phyloP scores from a whole-genome alignment of 2,888 invertebrate genomes.

The Psylliodes chrysocephalus region DNA sequence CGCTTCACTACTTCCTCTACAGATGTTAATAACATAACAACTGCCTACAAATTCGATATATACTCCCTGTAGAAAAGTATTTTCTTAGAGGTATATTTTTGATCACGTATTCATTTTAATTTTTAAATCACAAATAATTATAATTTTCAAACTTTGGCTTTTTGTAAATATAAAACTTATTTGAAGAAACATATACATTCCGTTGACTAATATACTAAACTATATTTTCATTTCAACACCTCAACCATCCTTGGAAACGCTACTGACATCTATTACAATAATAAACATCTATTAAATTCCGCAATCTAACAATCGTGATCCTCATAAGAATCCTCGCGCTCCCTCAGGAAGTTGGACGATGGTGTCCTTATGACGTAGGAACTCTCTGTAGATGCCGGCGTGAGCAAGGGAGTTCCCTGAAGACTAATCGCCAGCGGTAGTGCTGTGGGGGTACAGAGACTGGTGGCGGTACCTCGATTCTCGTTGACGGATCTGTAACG shows the following conservation, averaged over 20 bases:
- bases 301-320: slow-evolving; percentile 57
- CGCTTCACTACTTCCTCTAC: no score
- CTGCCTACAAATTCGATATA: no score
- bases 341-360: slow-evolving; percentile 58
- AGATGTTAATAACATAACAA: no score
- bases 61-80: no score
- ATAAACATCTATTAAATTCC: neutral
- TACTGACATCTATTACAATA: neutral
- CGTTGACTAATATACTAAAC: no score
- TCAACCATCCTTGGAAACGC: neutral
- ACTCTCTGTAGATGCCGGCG: slow-evolving; percentile 60
- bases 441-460: slow-evolving; percentile 76
- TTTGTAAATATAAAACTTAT: no score
- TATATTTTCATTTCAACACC: no score
- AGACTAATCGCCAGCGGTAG: slow-evolving; percentile 81
- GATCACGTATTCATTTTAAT: no score
- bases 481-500: slow-evolving; percentile 78
- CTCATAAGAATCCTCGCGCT: slow-evolving; percentile 58
- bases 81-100: no score
- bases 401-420: slow-evolving; percentile 70
- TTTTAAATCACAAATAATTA: no score
- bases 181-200: no score
- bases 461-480: slow-evolving; percentile 74
- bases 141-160: no score
- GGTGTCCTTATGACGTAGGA: slow-evolving; percentile 60